Evolutionary conservation across 1,140 invertebrate species (phyloP), one percentile per base, ranked within the genome.

Genomic region (Drosophila tani): DNA sequence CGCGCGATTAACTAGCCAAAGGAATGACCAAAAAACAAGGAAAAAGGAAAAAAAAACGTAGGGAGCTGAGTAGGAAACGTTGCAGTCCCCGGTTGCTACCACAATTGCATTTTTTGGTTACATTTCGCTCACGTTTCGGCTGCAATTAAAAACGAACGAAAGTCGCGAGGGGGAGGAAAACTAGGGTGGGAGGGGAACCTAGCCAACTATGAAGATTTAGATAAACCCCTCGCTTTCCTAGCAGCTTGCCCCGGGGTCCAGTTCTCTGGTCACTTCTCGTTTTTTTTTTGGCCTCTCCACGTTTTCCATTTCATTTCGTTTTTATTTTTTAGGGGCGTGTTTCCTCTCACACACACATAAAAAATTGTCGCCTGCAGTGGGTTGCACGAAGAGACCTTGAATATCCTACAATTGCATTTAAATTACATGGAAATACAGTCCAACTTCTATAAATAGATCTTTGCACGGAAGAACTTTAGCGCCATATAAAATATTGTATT

Each of bases 191-290:
- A 76, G 68, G 76, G 81, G 77, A 75, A 71, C 62, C 83, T 92
- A 92, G 87, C 91, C 91, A 92, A 92, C 87, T 92, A 92, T 92
- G 78, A 92, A 92, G 91, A 92, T 92, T 91, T 82, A 92, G 91
- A 92, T 92, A 92, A 92, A 81, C 81, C 69, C 75, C 79, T 91
- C 90, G 81, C 79, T 84, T 84, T 88, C 80, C 84, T 90, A 81
- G 84, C 82, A 76, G 76, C 68, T 64, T 70, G 81, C 63, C 63
- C 58, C 29, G 63, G 63, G 65, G 64, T 62, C 56, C 51, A 70
- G 67, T 70, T 67, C 63, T 68, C 77, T 80, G 84, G 83, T 77
- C 84, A 88, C 60, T 83, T 71, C 43, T 62, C 47, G 78, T 57
- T 62, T 55, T 32, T 24, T 24, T 32, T 65, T 65, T 56, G 47